phyloP scores from a whole-genome alignment of 2,888 invertebrate genomes.

The Drosophila meridiana region DNA sequence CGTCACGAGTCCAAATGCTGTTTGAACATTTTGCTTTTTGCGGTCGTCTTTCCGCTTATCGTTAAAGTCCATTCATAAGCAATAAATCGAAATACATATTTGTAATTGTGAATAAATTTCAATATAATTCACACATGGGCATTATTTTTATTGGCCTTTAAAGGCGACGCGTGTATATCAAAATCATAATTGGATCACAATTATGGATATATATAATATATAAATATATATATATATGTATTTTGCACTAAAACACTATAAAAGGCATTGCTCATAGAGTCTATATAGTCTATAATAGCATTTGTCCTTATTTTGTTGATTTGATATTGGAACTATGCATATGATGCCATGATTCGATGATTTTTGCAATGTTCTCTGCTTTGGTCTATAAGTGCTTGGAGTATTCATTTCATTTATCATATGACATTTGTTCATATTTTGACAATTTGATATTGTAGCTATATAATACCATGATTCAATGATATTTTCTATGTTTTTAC shows the following conservation, averaged over 20 bases:
- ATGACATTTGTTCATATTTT: neutral
- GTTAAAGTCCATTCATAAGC: conserved; percentile 39
- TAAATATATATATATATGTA: neutral
- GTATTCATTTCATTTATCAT: neutral
- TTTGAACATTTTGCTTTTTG: conserved; percentile 26
- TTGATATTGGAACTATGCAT: neutral
- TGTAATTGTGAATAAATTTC: conserved; percentile 46
- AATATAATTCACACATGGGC: conserved; percentile 8
- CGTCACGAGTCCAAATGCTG: conserved; percentile 43
- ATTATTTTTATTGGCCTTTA: conserved; percentile 14
- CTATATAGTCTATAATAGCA: neutral
- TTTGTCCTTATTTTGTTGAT: neutral
- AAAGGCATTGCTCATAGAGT: neutral
- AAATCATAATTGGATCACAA: conserved; percentile 6
- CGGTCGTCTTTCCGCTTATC: conserved; percentile 51
- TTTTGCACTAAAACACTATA: conserved; percentile 1
- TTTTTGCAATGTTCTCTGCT: neutral
- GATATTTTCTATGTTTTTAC: neutral
- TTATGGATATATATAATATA: neutral
- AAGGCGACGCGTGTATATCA: conserved; percentile 1
- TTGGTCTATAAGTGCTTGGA: neutral
- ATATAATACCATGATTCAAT: neutral
- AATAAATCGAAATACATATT: conserved; percentile 47
- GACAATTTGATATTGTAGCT: neutral
- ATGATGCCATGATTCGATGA: neutral